Evolutionary conservation across 2,113 vertebrate species (phyloP).

Genomic region (Aythya baeri): DNA sequence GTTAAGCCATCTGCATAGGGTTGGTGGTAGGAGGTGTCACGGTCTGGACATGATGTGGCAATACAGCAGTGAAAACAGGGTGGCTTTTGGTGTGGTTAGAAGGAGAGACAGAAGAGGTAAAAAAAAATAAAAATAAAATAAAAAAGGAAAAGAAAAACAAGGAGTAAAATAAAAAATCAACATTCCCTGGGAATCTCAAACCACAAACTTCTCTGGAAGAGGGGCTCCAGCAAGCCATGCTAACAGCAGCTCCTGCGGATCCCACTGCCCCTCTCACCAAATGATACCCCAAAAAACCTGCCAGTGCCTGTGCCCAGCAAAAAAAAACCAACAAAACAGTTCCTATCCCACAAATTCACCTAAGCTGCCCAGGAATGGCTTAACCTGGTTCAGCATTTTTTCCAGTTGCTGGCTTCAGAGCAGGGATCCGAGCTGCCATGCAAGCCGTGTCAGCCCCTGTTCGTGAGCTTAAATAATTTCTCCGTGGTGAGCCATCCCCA

Average conservation of each 20-base stretch:
- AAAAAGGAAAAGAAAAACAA: background rate
- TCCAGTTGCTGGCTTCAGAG: background rate
- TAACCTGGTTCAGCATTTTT: background rate
- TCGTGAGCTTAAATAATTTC: background rate
- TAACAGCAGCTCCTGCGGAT: no score
- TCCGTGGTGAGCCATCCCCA: background rate
- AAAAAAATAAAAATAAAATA: background rate
- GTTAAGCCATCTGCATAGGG: background rate
- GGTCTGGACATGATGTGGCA: background rate
- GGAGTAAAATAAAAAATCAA: background rate
- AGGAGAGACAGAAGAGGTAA: background rate
- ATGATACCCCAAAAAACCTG: no score
- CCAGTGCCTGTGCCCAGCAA: no score
- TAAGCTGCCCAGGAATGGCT: background rate
- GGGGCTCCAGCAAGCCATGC: no score
- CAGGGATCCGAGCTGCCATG: background rate
- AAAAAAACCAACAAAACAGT: no score
- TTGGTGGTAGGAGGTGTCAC: background rate
- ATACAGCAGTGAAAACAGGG: background rate
- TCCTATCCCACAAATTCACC: no score
- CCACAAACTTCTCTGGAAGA: no score
- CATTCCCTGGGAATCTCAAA: background rate
- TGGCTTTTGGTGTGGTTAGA: background rate
- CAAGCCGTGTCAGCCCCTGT: background rate
- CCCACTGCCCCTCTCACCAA: no score